phyloP scores from a whole-genome alignment of 1,140 invertebrate species.

The Berghia stephanieae region DNA sequence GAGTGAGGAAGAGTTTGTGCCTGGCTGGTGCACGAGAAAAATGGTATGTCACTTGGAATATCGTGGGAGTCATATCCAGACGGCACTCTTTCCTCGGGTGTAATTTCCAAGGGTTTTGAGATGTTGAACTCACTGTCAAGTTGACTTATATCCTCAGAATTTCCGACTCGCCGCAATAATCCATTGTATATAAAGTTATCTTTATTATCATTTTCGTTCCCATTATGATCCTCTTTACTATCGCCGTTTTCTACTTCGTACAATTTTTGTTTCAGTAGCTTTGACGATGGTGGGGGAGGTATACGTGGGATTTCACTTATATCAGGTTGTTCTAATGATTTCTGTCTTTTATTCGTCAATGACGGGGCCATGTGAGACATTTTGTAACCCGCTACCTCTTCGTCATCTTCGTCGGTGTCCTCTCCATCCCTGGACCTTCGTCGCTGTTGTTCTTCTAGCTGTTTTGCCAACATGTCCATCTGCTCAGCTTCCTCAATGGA shows the following conservation, averaged over 20 bases:
- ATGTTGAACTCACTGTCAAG: conserved; percentile 39
- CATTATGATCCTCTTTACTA: conserved; percentile 26
- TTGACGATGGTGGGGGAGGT: conserved; percentile 22
- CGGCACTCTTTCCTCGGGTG: no score
- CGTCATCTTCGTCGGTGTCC: conserved; percentile 36
- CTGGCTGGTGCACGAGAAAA: conserved; percentile 38
- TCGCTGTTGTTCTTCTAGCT: conserved; percentile 52
- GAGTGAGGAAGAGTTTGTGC: conserved; percentile 11
- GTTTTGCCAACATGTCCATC: conserved; percentile 65
- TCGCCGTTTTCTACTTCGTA: conserved; percentile 30
- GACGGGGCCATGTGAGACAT: no score
- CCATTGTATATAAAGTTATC: conserved; percentile 19
- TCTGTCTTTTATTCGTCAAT: no score
- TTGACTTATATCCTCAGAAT: conserved; percentile 61
- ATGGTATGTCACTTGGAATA: background rate
- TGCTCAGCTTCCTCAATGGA: conserved; percentile 69
- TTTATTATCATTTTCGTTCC: conserved; percentile 16
- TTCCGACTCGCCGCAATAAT: conserved; percentile 50
- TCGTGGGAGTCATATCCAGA: conserved; percentile 16
- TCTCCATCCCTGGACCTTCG: conserved; percentile 49
- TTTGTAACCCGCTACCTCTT: conserved; percentile 45
- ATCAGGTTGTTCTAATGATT: no score
- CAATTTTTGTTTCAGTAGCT: conserved; percentile 28
- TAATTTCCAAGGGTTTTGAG: no score
- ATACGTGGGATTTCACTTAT: conserved; percentile 25